phyloP scores from a whole-genome alignment of 2,888 invertebrate species.

The Himalopsyche japonica region DNA sequence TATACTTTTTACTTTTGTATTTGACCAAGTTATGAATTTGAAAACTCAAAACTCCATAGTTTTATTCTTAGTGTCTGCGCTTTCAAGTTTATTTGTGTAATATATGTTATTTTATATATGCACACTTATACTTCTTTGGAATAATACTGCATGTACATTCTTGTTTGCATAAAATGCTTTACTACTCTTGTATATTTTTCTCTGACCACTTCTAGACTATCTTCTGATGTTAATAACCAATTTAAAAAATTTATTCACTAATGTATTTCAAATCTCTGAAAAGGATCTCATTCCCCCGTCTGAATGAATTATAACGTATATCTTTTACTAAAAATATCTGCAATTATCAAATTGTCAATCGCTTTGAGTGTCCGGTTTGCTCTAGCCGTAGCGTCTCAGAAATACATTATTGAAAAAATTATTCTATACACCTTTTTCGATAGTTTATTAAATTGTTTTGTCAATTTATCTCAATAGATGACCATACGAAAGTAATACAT shows the following conservation, averaged over 20 bases:
- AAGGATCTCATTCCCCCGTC: too few species aligned
- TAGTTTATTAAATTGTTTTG: neutral
- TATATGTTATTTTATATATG: neutral
- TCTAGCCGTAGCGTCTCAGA: neutral
- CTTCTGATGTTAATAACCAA: neutral
- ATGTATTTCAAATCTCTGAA: neutral
- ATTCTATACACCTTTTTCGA: neutral
- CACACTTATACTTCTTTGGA: neutral
- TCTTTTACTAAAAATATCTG: too few species aligned
- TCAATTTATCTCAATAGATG: neutral
- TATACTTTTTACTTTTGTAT: neutral
- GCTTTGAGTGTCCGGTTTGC: too few species aligned
- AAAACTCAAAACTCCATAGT: neutral
- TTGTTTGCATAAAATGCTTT: neutral
- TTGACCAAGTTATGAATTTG: neutral
- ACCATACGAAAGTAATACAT: neutral
- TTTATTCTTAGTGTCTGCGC: neutral
- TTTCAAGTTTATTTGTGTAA: neutral
- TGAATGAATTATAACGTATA: too few species aligned
- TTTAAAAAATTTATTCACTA: neutral
- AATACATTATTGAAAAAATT: neutral
- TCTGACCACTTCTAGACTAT: neutral
- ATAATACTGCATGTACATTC: neutral
- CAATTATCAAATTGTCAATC: too few species aligned
- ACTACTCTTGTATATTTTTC: neutral